phyloP scores from a whole-genome alignment of 1,140 invertebrate genomes.

The Drosophila sturtevanti region DNA sequence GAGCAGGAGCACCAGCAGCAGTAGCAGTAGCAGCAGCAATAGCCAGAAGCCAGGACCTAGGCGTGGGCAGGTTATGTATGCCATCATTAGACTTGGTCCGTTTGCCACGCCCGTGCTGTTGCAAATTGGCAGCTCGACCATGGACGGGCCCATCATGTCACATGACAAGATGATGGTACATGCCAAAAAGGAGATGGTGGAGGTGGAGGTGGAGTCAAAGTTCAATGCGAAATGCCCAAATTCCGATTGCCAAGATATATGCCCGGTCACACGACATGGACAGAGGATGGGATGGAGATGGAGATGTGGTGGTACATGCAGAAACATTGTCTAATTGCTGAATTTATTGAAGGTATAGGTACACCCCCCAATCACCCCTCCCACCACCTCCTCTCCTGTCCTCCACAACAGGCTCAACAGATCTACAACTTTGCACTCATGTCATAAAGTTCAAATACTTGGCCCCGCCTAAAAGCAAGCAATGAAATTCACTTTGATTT shows the following conservation, averaged over 20 bases:
- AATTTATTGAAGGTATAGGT: slow-evolving; percentile 51
- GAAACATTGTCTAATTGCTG: slow-evolving; percentile 75
- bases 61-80: slow-evolving; percentile 68
- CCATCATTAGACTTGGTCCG: slow-evolving; percentile 78
- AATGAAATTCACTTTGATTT: slow-evolving; percentile 64
- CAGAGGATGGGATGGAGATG: background rate
- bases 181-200: background rate
- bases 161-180: slow-evolving; percentile 55
- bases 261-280: background rate
- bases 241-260: slow-evolving; percentile 70
- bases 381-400: too few species aligned
- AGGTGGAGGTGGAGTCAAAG: slow-evolving; percentile 51
- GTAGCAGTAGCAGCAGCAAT: background rate
- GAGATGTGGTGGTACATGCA: slow-evolving; percentile 8
- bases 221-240: slow-evolving; percentile 70
- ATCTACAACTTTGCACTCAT: slow-evolving; percentile 29
- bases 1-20: slow-evolving; percentile 18
- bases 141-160: slow-evolving; percentile 67
- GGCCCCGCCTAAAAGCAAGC: slow-evolving; percentile 41
- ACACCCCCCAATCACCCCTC: background rate
- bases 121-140: slow-evolving; percentile 74
- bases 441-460: slow-evolving; percentile 69
- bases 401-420: too few species aligned
- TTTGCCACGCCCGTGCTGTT: slow-evolving; percentile 75
- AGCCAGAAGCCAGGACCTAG: slow-evolving; percentile 17